A percentile compares a stretch with the other conserved stretches of the same genome.
Conservation (phyloP, 2,113 vertebrate genomes). For the Alosa alosa region DNA sequence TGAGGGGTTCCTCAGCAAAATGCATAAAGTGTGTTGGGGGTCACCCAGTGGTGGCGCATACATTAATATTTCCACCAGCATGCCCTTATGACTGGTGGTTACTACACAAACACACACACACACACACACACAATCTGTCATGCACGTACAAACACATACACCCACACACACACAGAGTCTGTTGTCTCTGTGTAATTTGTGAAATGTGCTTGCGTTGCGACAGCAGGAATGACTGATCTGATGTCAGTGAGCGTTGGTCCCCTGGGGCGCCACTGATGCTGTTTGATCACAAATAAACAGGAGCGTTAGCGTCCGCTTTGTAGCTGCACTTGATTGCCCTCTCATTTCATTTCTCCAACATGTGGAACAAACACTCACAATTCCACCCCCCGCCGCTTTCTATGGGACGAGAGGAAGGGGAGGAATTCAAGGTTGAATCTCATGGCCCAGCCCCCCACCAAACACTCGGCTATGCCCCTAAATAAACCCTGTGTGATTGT, state of each 20-base stretch:
- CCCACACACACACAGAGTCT: background rate
- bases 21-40: too few species aligned
- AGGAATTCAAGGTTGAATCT: background rate
- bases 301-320: background rate
- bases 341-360: background rate
- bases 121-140: background rate
- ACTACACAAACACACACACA: background rate
- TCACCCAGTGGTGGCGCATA: too few species aligned
- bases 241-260: background rate
- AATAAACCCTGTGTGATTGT: too few species aligned
- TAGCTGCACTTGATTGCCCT: background rate
- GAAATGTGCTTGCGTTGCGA: background rate
- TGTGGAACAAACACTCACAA: background rate
- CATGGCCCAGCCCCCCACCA: too few species aligned
- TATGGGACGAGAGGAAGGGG: background rate
- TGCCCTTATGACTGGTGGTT: too few species aligned
- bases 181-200: background rate
- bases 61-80: too few species aligned
- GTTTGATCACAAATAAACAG: background rate
- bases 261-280: background rate
- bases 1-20: too few species aligned
- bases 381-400: background rate
- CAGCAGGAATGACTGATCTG: constrained; percentile 11
- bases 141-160: background rate
- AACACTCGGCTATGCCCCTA: too few species aligned